Base-by-base conservation (phyloP, 2,888 invertebrate genomes). In the Carpatolechia fugitivella region DNA sequence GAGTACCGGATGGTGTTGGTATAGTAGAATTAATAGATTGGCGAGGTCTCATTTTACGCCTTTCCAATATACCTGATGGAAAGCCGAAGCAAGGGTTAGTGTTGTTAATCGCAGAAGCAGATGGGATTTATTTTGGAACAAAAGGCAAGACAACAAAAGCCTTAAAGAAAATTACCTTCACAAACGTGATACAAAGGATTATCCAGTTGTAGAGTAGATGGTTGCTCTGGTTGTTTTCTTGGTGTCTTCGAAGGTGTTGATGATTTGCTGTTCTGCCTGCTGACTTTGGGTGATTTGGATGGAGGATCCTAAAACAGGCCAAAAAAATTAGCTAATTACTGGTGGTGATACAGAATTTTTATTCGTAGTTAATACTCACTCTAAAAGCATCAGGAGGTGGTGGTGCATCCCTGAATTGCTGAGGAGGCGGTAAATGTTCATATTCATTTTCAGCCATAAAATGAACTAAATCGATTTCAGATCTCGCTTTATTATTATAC, bases 171-270 rank as follows among this genome's bases (percentile, higher is more conserved):
- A 52, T 61, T 74, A 88, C 94, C 93, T 85, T 96, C 96, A 71
- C 96, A 95, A 47, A 96, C 94, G 74, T 96, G 96, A 71, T 96
- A 95, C 4, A 96, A 85, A 0, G 95, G 94, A 82, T 96, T 95
- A 73, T 96, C 96, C 59, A 84, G 76, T 64, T 85, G 91, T 59
- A 80, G 77, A 31, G 83, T 89, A 53, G 80, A 82, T 52, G 82
- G 80, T 57, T 82, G 81, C 5, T 67, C 56, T 11, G 69, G 68
- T 59, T 83, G 84, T 46, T 82, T 81, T n/a, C 76, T 69, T 11
- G 83, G 78, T 1, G 83, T 82, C 68, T 82, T 89, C 0, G 90
- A 87, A 24, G 88, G 87, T 30, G 89, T 90, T 29, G 90, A 88
- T 7, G 86, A 80, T 68, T 88, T 89, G 66, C 90, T 90, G 57